Conservation (phyloP, 2,797 vertebrate genomes). For the Okamejei kenojei region DNA sequence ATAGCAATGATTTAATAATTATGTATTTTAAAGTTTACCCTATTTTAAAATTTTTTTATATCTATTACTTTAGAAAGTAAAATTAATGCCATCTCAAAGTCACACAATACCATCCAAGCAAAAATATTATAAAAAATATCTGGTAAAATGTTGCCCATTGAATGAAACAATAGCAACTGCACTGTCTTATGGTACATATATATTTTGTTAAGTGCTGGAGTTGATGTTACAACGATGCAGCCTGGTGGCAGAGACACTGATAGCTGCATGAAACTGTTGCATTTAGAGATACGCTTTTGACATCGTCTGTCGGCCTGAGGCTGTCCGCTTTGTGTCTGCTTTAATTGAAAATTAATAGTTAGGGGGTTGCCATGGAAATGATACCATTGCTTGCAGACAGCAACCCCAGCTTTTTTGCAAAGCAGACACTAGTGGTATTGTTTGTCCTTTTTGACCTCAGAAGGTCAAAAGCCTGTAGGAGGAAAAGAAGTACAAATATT, state of each 20-base stretch:
- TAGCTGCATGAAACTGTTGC: constrained; percentile 73
- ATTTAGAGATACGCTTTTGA: constrained; percentile 75
- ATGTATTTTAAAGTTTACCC: neutral
- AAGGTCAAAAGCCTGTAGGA: constrained; percentile 80
- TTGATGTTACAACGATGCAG: constrained; percentile 61
- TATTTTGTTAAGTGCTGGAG: constrained; percentile 51
- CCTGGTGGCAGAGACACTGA: constrained; percentile 64
- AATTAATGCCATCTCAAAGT: neutral
- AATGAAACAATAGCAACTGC: constrained; percentile 8
- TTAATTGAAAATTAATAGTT: constrained; percentile 97
- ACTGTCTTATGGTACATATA: neutral
- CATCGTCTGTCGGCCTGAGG: constrained; percentile 77
- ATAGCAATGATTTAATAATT: neutral
- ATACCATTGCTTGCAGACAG: constrained; percentile 75
- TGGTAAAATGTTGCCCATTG: neutral
- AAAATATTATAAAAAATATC: neutral
- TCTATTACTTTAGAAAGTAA: neutral
- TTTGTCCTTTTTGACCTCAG: constrained; percentile 99
- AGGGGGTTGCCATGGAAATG: constrained; percentile 82
- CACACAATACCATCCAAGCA: neutral
- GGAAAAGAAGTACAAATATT: constrained; percentile 80
- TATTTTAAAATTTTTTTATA: neutral
- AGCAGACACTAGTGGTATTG: constrained; percentile 90
- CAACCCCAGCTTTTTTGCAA: constrained; percentile 75
- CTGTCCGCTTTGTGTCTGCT: constrained; percentile 79